These are phyloP conservation scores for Horisme vitalbata DNA, from an alignment of 2,888 invertebrate species.

Conservation along the genomic window DNA sequence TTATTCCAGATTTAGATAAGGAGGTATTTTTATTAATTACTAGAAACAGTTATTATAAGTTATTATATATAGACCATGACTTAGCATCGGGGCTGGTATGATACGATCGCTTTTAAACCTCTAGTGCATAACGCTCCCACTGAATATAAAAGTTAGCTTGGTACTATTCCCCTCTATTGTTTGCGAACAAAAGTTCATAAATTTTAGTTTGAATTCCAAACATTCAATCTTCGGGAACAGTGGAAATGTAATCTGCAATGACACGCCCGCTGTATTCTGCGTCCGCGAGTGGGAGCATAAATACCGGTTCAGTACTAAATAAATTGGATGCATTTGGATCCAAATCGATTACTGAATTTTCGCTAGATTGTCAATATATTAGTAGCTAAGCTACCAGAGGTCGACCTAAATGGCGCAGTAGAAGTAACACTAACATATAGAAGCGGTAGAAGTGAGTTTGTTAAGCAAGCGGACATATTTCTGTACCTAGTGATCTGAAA, in stretches of 20 bases:
- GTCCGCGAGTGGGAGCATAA: conserved; percentile 30
- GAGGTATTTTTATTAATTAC: too few species aligned
- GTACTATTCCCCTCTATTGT: conserved; percentile 15
- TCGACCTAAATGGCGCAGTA: too few species aligned
- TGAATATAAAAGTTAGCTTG: conserved; percentile 18
- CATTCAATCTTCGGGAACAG: conserved; percentile 28
- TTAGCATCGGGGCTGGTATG: neutral
- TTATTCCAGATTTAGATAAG: too few species aligned
- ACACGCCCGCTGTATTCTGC: conserved; percentile 30
- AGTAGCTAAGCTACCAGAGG: too few species aligned
- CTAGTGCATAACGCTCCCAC: conserved; percentile 12
- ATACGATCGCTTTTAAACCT: too few species aligned
- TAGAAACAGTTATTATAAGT: too few species aligned
- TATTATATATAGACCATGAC: too few species aligned
- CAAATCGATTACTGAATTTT: conserved; percentile 15
- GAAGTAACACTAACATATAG: too few species aligned
- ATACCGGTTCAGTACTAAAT: conserved; percentile 28
- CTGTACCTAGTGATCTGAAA: too few species aligned
- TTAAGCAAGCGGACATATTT: too few species aligned
- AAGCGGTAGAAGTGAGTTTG: too few species aligned
- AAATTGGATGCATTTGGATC: conserved; percentile 30
- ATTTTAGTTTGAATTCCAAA: conserved; percentile 26
- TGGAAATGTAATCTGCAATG: conserved; percentile 32
- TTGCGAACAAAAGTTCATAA: conserved; percentile 22
- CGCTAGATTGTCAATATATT: neutral